Evolutionary conservation across 2,888 invertebrate species (phyloP).

Genomic region (Plebejus melissa): DNA sequence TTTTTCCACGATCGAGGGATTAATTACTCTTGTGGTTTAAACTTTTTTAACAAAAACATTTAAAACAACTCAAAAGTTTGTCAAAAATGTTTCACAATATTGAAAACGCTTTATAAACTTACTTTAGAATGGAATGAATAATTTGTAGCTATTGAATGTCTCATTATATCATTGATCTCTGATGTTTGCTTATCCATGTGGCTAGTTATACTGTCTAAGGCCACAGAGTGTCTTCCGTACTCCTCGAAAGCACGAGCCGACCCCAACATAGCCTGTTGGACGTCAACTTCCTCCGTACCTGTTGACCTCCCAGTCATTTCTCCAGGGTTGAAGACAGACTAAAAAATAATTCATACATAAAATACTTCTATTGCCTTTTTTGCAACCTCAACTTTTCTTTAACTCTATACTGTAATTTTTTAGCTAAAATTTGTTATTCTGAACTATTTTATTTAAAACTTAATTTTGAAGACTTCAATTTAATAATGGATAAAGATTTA

Average conservation of each 20-base stretch:
- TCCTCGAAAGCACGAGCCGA: constrained; percentile 39
- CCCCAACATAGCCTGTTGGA: constrained; percentile 20
- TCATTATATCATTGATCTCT: constrained; percentile 61
- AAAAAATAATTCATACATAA: constrained; percentile 33
- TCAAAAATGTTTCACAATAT: neutral
- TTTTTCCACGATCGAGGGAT: too few species aligned
- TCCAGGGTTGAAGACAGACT: constrained; percentile 65
- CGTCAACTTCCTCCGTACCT: constrained; percentile 50
- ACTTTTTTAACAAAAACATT: neutral
- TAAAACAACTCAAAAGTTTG: too few species aligned
- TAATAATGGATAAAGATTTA: neutral
- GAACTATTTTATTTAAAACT: too few species aligned
- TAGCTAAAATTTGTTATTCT: too few species aligned
- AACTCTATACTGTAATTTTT: neutral
- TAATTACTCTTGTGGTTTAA: neutral
- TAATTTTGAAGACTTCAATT: too few species aligned
- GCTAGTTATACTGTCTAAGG: constrained; percentile 51
- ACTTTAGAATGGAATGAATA: constrained; percentile 68
- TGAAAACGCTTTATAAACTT: constrained; percentile 29
- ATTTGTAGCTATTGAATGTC: constrained; percentile 64
- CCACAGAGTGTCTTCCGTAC: constrained; percentile 53
- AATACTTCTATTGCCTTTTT: neutral
- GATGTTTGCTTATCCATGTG: constrained; percentile 61
- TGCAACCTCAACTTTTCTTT: neutral
- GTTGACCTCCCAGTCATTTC: constrained; percentile 72